phyloP scores from a whole-genome alignment of 2,113 vertebrate genomes.

The Archilochus colubris region DNA sequence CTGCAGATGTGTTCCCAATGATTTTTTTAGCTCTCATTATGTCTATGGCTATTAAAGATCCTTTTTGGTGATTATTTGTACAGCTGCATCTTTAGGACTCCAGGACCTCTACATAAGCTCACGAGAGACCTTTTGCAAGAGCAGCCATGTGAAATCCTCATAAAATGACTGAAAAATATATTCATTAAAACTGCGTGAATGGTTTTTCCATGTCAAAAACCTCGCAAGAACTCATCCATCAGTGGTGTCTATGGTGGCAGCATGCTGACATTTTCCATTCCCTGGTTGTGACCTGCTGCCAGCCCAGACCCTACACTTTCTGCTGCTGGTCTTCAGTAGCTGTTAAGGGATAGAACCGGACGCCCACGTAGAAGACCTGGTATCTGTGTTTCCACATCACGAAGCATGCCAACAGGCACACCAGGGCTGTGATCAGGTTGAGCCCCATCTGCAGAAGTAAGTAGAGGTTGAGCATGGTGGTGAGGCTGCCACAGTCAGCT shows the following conservation, averaged over 20 bases:
- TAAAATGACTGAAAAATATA: neutral
- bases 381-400: slow-evolving; percentile 97
- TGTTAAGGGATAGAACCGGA: slow-evolving; percentile 72
- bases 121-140: neutral
- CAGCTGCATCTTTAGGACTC: neutral
- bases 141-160: neutral
- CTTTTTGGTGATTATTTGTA: neutral
- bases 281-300: neutral
- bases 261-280: neutral
- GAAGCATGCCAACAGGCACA: slow-evolving; percentile 86
- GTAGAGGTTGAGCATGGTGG: slow-evolving; percentile 81
- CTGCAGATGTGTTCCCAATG: neutral
- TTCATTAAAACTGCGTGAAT: neutral
- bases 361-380: slow-evolving; percentile 92
- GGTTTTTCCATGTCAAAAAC: neutral
- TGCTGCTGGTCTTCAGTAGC: slow-evolving; percentile 71
- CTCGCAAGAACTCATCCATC: neutral
- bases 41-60: neutral
- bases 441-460: slow-evolving; percentile 89
- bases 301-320: slow-evolving; percentile 76
- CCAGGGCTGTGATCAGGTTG: slow-evolving; percentile 83
- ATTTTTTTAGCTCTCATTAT: neutral
- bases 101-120: neutral
- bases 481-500: slow-evolving; percentile 81
- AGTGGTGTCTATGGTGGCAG: rapidly evolving